Evolutionary conservation across 2,113 vertebrate genomes (phyloP), one percentile per base, ranked within the genome.

Genomic region (Capreolus pygargus): DNA sequence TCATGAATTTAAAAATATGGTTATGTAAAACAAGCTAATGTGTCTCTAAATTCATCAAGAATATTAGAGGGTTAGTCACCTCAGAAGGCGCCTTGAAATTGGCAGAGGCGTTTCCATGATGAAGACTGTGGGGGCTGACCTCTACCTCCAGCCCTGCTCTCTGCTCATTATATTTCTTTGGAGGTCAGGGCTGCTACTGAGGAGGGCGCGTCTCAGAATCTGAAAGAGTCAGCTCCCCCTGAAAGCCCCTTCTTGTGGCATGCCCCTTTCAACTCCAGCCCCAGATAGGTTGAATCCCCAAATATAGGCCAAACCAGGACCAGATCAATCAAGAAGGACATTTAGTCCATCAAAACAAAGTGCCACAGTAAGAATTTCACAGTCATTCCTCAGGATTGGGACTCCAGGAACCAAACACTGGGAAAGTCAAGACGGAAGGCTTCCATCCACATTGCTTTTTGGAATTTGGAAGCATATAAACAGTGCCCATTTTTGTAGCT

Each of bases 21-120:
- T 82, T 6, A 25, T 95, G 50, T 47, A 76, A 96, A 94, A 89
- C 50, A 97, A 89, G 33, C 45, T 55, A n/a, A 82, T 43, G 81
- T n/a, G 43, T 52, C 89, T 82, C 64, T 83, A 91, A 58, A 95
- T 94, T 95, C 45, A 89, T 86, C 55, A 95, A 88, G 74, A 70
- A 45, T 28, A 43, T 91, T 70, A 89, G 47, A 92, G 50, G 9
- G 36, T 58, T 70, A 54, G 55, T 91, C n/a, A 52, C 19, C 14
- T 54, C 78, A 55, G 28, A 82, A 30, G 43, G 36, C 4, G 1
- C 5, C 5, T 8, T 2, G 28, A 79, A 70, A 83, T 21, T 60
- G 33, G 64, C 36, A 33, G 45, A 94, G 47, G 14, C 33, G 7
- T 36, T 95, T 93, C 25, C 11, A 27, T 57, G 50, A 28, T 12